These are phyloP conservation scores for Eupeodes latifasciatus DNA, from an alignment of 2,888 invertebrate species.

Conservation along the genomic window DNA sequence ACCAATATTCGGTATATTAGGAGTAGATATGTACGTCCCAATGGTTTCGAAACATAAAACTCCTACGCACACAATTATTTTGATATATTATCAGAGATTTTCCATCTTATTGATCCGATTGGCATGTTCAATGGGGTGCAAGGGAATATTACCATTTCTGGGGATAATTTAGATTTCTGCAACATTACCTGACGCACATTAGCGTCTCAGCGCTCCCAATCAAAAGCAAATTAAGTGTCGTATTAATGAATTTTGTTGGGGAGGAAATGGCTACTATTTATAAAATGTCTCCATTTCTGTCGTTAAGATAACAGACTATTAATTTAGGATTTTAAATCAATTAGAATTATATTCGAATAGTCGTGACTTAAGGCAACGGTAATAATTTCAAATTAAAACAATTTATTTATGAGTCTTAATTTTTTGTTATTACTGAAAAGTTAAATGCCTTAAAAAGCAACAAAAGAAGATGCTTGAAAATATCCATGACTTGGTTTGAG, in stretches of 20 bases:
- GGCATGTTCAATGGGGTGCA: conserved; percentile 69
- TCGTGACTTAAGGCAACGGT: not conserved
- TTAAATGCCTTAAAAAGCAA: not conserved
- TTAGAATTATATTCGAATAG: not conserved
- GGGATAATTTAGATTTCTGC: conserved; percentile 28
- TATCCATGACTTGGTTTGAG: conserved; percentile 33
- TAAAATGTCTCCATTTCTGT: not conserved
- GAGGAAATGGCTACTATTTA: not conserved
- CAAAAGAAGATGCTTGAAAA: conserved; percentile 10
- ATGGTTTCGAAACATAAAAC: conserved; percentile 33
- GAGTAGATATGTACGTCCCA: not conserved
- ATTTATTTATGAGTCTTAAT: not conserved
- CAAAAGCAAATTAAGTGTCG: conserved; percentile 28
- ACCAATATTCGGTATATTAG: not conserved
- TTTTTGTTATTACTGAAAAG: not conserved
- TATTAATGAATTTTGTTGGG: not conserved
- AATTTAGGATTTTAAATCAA: not conserved
- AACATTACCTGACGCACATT: conserved; percentile 40
- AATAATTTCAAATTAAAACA: not conserved
- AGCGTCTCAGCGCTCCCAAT: conserved; percentile 35
- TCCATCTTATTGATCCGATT: conserved; percentile 83
- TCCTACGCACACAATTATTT: conserved; percentile 79
- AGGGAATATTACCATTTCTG: conserved; percentile 23
- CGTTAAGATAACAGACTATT: not conserved
- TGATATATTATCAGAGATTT: conserved; percentile 83